These are phyloP conservation scores for Spodoptera exigua DNA, from an alignment of 2,888 invertebrate genomes.

Conservation along the genomic window DNA sequence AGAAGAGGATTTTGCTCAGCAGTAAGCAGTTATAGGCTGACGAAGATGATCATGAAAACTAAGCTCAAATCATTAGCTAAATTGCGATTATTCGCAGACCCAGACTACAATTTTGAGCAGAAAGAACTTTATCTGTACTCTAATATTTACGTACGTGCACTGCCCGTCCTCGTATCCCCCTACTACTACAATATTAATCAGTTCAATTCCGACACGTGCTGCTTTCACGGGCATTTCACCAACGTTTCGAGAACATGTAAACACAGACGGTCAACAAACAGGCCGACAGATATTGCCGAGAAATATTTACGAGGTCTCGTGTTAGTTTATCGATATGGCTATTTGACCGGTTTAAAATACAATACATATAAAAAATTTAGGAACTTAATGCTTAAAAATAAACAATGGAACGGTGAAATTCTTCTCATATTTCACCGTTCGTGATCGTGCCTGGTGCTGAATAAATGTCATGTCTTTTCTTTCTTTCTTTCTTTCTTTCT, in stretches of 20 bases:
- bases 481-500: too few species aligned
- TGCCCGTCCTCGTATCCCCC: slow-evolving; percentile 16
- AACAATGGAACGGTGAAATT: too few species aligned
- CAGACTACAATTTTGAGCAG: not conserved
- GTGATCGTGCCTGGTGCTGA: too few species aligned
- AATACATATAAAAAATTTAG: too few species aligned
- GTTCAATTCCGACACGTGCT: slow-evolving; percentile 6
- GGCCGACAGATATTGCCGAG: slow-evolving; percentile 19
- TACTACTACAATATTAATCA: slow-evolving; percentile 36
- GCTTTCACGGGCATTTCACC: slow-evolving; percentile 40
- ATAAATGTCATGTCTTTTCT: too few species aligned
- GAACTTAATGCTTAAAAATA: too few species aligned
- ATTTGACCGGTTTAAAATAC: slow-evolving; percentile 34
- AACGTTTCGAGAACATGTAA: slow-evolving; percentile 13
- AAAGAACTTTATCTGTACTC: slow-evolving; percentile 5
- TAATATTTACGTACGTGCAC: not conserved
- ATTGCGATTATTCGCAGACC: not conserved
- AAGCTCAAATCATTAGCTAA: too few species aligned
- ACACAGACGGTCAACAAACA: slow-evolving; percentile 37
- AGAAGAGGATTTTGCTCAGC: too few species aligned
- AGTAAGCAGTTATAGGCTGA: too few species aligned
- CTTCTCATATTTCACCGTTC: too few species aligned
- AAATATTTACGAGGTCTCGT: slow-evolving; percentile 35
- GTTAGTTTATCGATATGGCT: too few species aligned
- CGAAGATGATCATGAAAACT: too few species aligned